Percentiles rank a stretch among this genome's conserved stretches.
phyloP scores from a whole-genome alignment of 1,140 invertebrate genomes.

The Aphaenogaster ashmeadi region DNA sequence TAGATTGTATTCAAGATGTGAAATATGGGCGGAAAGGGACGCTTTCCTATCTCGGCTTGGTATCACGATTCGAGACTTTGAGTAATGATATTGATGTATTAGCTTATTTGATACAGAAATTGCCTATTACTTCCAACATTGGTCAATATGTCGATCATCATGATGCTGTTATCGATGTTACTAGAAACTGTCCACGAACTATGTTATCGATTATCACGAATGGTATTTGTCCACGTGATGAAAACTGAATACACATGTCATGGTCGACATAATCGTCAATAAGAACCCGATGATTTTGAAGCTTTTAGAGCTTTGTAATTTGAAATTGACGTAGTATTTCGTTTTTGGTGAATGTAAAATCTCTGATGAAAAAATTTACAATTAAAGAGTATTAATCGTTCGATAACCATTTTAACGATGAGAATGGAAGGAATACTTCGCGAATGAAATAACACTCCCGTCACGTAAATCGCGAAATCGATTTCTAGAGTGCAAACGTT shows the following conservation, averaged over 20 bases:
- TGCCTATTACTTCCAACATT: constrained; percentile 70
- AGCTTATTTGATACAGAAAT: constrained; percentile 75
- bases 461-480: constrained; percentile 18
- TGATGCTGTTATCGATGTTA: constrained; percentile 35
- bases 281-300: not conserved
- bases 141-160: constrained; percentile 64
- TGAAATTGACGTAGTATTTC: not conserved
- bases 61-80: constrained; percentile 58
- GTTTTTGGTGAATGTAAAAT: not conserved
- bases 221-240: constrained; percentile 23
- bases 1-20: constrained; percentile 57
- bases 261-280: not conserved
- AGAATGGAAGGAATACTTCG: not conserved
- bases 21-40: constrained; percentile 44
- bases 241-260: constrained; percentile 8
- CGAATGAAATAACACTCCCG: not conserved
- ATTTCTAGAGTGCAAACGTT: constrained; percentile 26
- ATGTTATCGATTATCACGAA: constrained; percentile 60
- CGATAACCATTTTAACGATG: not conserved
- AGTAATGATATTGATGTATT: constrained; percentile 71
- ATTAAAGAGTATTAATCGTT: constrained; percentile 5
- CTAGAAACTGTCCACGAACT: not conserved
- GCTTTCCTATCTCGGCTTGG: constrained; percentile 58
- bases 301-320: not conserved
- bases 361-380: not conserved